These are phyloP conservation scores for Rhinichthys osculus DNA, from an alignment of 2,797 vertebrate genomes.

Conservation along the genomic window DNA sequence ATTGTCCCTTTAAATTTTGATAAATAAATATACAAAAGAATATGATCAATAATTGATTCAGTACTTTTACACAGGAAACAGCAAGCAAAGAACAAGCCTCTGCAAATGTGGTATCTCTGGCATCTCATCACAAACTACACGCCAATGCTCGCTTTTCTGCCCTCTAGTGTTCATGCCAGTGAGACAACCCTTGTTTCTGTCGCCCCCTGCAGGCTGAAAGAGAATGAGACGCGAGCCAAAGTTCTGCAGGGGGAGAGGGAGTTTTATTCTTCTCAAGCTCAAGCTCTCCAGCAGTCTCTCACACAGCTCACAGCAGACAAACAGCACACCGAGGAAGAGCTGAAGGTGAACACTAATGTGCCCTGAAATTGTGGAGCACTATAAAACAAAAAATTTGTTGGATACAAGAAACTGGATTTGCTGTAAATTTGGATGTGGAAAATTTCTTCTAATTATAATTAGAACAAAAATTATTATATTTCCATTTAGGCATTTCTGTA, in stretches of 20 bases:
- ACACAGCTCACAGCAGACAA: conserved; percentile 91
- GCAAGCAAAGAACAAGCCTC: background rate
- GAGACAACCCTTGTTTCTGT: conserved; percentile 40
- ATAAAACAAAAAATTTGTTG: background rate
- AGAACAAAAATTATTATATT: background rate
- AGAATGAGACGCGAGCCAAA: conserved; percentile 85
- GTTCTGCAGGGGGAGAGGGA: conserved; percentile 91
- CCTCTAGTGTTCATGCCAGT: background rate
- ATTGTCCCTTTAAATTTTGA: background rate
- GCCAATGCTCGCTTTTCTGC: background rate
- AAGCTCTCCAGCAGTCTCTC: conserved; percentile 89
- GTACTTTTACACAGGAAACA: background rate
- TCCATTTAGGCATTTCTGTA: too few species aligned
- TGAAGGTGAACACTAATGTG: conserved; percentile 82
- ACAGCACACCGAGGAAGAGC: conserved; percentile 90
- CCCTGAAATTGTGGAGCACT: background rate
- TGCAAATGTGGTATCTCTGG: background rate
- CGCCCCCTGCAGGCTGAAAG: conserved; percentile 81
- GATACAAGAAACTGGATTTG: background rate
- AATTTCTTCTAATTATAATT: background rate
- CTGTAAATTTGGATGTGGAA: background rate
- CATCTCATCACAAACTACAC: background rate
- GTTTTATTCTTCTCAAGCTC: conserved; percentile 90
- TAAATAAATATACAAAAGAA: background rate
- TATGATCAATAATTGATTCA: background rate